Evolutionary conservation across 2,797 vertebrate genomes (phyloP).

Genomic region (Buceros bicornis): DNA sequence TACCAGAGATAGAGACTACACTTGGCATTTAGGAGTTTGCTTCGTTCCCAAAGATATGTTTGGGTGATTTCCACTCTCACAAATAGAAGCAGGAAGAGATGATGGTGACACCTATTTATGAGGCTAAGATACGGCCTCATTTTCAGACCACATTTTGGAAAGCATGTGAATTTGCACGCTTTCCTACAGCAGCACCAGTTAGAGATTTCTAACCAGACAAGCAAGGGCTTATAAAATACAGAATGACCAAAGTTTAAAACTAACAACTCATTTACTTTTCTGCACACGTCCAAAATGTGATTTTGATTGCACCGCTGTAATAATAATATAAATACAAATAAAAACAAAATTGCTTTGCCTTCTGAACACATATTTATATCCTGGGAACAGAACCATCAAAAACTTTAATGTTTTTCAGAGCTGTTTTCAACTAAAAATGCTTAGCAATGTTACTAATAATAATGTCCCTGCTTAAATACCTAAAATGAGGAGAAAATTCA

Average conservation of each 20-base stretch:
- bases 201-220: neutral
- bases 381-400: neutral
- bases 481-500: neutral
- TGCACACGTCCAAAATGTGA: neutral
- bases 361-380: neutral
- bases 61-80: neutral
- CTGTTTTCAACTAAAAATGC: neutral
- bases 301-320: neutral
- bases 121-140: neutral
- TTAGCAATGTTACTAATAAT: neutral
- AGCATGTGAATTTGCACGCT: neutral
- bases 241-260: neutral
- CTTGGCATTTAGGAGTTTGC: neutral
- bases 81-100: neutral
- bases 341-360: neutral
- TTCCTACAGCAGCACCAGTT: neutral
- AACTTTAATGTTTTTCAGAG: neutral
- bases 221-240: neutral
- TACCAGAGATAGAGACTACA: neutral
- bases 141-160: neutral
- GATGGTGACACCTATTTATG: neutral
- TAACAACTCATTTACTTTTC: neutral
- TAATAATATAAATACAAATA: neutral
- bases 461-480: neutral
- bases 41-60: neutral